These are phyloP conservation scores for Chrysotoxum bicinctum DNA, from an alignment of 2,888 invertebrate species.

Conservation along the genomic window DNA sequence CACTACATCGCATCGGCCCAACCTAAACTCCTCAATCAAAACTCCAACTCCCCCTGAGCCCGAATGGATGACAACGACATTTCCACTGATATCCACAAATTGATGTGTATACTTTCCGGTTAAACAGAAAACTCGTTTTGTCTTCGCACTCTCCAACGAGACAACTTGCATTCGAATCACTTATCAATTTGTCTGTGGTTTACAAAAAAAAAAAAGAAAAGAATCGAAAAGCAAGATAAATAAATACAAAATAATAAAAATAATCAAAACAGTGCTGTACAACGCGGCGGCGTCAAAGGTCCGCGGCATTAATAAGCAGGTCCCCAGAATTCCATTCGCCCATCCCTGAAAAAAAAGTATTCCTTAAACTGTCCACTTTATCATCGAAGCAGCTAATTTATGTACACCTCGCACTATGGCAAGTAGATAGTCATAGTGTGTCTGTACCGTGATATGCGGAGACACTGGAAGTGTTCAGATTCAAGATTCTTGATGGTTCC, in stretches of 20 bases:
- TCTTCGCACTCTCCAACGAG: constrained; percentile 27
- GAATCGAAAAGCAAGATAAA: constrained; percentile 29
- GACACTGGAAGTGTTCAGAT: constrained; percentile 63
- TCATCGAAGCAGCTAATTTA: constrained; percentile 69
- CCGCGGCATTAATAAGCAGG: constrained; percentile 41
- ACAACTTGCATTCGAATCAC: constrained; percentile 48
- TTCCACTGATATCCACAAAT: constrained; percentile 49
- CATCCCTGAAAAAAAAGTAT: constrained; percentile 43
- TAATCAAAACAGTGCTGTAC: constrained; percentile 64
- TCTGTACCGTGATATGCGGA: constrained; percentile 18
- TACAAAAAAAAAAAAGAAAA: constrained; percentile 28
- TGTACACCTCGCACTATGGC: constrained; percentile 62
- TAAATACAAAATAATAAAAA: constrained; percentile 54
- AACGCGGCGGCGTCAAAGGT: constrained; percentile 65
- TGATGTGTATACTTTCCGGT: constrained; percentile 61
- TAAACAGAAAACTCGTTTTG: constrained; percentile 53
- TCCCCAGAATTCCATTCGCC: constrained; percentile 58
- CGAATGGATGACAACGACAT: constrained; percentile 43
- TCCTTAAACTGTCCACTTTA: constrained; percentile 68
- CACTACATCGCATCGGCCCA: constrained; percentile 4
- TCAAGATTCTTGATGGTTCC: constrained; percentile 49
- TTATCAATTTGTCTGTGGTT: constrained; percentile 68
- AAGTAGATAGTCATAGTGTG: constrained; percentile 54
- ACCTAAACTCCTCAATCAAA: constrained; percentile 59
- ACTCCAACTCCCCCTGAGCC: constrained; percentile 24